Evolutionary conservation across 1,140 invertebrate species (phyloP), one percentile per base, ranked within the genome.

Genomic region (Atopsyche davidsoni): DNA sequence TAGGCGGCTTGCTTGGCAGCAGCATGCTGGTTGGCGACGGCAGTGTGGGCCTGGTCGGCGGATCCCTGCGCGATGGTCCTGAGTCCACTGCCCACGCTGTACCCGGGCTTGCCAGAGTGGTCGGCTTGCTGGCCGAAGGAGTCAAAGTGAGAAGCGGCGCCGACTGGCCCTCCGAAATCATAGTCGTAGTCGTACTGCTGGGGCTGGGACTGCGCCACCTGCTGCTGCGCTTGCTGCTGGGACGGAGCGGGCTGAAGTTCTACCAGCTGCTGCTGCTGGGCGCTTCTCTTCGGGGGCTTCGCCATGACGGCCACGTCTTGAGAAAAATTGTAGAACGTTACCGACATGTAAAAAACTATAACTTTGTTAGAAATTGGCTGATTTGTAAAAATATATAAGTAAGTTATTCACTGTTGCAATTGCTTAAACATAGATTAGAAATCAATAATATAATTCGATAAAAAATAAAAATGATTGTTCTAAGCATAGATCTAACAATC

Each of bases 1-100:
- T 80, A 85, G 1, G 82, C 82, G 0, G 81, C 82, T 62, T 83
- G 81, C 36, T 77, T 75, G 2, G 78, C 82, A 1, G 81, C 81
- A 0, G 77, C 75, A 16, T 79, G 76, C 58, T 85, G 81, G 57
- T 78, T 82, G 4, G 74, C 73, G 0, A 83, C 69, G 13, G 81
- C 80, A 40, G 75, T 81, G 51, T 80, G 77, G 1, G 85, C 85
- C 58, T 84, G 79, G 61, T 85, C 82, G 1, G 82, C 83, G 0
- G 84, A 85, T 2, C 83, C 83, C 3, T 70, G 66, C 18, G 72
- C 72, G 19, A 73, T 72, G 7, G 72, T 70, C 51, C 72, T 66
- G 3, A 74, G 59, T 17, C 72, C 72, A 49, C 66, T 68, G 48
- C 72, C 72, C 36, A 58, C 62, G 47, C 70, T 73, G 56, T 46